phyloP scores from a whole-genome alignment of 2,797 vertebrate genomes.

The Liasis olivaceus region DNA sequence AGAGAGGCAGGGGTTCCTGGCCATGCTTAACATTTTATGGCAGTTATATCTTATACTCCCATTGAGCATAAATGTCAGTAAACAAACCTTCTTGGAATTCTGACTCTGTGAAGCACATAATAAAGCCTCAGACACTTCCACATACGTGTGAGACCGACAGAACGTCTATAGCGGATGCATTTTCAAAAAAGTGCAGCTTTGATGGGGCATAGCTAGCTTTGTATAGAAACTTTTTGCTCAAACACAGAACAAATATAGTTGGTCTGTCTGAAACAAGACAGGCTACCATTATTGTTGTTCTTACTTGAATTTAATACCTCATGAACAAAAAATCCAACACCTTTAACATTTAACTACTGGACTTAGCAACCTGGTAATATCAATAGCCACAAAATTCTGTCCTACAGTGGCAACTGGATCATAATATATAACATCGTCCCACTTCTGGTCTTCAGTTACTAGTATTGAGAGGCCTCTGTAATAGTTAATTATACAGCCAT shows the following conservation, averaged over 20 bases:
- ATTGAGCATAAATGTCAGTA: slow-evolving; percentile 27
- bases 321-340: slow-evolving; percentile 3
- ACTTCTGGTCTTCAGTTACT: neutral
- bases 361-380: slow-evolving; percentile 5
- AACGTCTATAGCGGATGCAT: neutral
- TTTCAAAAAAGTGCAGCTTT: neutral
- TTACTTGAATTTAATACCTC: slow-evolving; percentile 10
- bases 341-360: slow-evolving; percentile 43
- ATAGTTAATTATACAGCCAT: neutral
- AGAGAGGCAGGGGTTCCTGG: slow-evolving; percentile 6
- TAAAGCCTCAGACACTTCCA: slow-evolving; percentile 14
- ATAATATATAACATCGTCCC: neutral
- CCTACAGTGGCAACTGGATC: neutral
- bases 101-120: slow-evolving; percentile 24
- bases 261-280: neutral
- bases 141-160: slow-evolving; percentile 4
- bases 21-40: neutral
- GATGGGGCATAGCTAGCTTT: neutral
- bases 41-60: slow-evolving; percentile 16
- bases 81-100: slow-evolving; percentile 46
- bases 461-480: neutral
- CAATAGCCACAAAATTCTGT: neutral
- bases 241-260: neutral
- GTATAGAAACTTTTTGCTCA: slow-evolving; percentile 1
- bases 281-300: neutral